A percentile compares a stretch with the other conserved stretches of the same genome.
Evolutionary conservation across 1,140 invertebrate genomes (phyloP).

Genomic region (Brachionus paranguensis): DNA sequence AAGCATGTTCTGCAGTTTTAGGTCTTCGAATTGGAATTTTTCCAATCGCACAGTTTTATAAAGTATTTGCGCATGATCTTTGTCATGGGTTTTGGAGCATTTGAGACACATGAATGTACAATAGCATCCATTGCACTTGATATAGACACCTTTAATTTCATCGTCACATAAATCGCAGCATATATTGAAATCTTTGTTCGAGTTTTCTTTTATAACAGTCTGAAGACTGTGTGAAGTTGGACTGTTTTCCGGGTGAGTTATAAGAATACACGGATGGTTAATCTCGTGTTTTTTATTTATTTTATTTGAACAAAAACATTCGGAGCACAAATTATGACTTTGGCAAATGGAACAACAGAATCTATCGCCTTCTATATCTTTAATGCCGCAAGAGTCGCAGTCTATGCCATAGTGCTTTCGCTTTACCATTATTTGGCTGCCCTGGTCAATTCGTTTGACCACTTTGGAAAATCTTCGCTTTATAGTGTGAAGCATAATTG

Average conservation of each 20-base stretch:
- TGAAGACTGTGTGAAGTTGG: not conserved
- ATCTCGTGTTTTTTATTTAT: not conserved
- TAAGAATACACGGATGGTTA: not conserved
- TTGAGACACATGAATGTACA: slow-evolving; percentile 16
- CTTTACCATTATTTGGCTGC: not conserved
- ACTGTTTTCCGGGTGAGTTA: not conserved
- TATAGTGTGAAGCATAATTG: not conserved
- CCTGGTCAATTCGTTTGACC: not conserved
- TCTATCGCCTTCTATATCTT: not conserved
- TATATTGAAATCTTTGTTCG: not conserved
- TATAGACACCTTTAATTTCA: not conserved
- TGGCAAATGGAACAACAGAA: not conserved
- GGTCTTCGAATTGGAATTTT: not conserved
- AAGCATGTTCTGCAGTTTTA: not conserved
- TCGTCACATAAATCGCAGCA: not conserved
- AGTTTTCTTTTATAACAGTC: not conserved
- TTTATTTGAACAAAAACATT: not conserved
- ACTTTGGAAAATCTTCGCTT: slow-evolving; percentile 12
- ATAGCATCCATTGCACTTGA: slow-evolving; percentile 9
- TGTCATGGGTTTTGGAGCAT: not conserved
- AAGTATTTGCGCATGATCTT: not conserved
- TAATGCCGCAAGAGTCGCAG: not conserved
- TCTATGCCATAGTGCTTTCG: not conserved
- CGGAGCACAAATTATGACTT: slow-evolving; percentile 3
- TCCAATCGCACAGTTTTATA: not conserved